These are phyloP conservation scores for Anoplophora glabripennis DNA, from an alignment of 1,140 invertebrate genomes.

Conservation along the genomic window DNA sequence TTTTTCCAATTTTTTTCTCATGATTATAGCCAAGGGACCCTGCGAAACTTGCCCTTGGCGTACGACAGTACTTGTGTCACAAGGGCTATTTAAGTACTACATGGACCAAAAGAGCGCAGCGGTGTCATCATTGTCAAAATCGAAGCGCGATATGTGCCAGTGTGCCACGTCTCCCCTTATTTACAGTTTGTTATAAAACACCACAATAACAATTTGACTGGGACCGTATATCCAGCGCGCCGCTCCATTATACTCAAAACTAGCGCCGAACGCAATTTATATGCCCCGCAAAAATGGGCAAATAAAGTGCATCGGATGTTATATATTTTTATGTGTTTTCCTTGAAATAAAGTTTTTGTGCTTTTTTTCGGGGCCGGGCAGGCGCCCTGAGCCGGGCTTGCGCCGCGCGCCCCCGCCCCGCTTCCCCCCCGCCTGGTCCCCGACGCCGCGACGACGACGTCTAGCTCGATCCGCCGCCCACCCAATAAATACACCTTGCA, in stretches of 20 bases:
- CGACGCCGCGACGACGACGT: constrained; percentile 14
- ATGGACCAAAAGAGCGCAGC: too few relatives aligned
- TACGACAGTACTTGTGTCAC: too few relatives aligned
- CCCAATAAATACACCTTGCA: constrained; percentile 19
- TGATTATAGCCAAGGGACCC: too few relatives aligned
- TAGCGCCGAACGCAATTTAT: constrained; percentile 40
- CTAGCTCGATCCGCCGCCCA: constrained; percentile 10
- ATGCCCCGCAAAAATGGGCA: constrained; percentile 40
- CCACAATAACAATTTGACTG: constrained; percentile 34
- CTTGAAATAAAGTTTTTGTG: constrained; percentile 44
- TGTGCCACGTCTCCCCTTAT: background rate
- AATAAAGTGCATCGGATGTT: constrained; percentile 47
- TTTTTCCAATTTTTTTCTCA: too few relatives aligned
- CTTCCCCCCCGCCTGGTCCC: constrained; percentile 2
- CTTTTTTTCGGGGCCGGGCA: constrained; percentile 31
- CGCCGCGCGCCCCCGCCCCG: constrained; percentile 8
- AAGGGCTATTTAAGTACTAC: too few relatives aligned
- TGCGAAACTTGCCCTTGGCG: too few relatives aligned
- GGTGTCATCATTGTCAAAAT: too few relatives aligned
- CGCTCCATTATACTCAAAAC: constrained; percentile 38
- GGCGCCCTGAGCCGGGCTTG: constrained; percentile 23
- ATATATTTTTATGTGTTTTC: constrained; percentile 50
- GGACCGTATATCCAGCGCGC: constrained; percentile 29
- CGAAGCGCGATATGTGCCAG: too few relatives aligned
- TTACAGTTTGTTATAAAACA: constrained; percentile 12